These are phyloP conservation scores for Clanis bilineata DNA, from an alignment of 2,888 invertebrate genomes.

Conservation along the genomic window DNA sequence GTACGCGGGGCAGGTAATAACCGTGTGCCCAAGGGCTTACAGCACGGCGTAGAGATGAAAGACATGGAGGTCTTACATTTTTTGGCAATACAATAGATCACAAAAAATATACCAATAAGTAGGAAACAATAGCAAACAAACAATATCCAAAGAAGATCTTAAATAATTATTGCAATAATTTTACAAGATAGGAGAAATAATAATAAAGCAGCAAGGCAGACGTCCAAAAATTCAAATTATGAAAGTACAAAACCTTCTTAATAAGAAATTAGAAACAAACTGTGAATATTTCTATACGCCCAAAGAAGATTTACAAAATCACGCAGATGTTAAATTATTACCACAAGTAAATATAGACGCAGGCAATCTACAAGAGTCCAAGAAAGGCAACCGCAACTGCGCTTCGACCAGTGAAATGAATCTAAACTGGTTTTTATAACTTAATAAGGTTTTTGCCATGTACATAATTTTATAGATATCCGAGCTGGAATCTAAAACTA, in stretches of 20 bases:
- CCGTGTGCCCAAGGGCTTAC: constrained; percentile 71
- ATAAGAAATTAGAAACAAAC: too few relatives aligned
- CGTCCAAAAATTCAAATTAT: not conserved
- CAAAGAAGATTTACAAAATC: not conserved
- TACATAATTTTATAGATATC: constrained; percentile 15
- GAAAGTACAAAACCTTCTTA: not conserved
- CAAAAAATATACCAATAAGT: not conserved
- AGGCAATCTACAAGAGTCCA: not conserved
- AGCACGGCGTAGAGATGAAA: constrained; percentile 35
- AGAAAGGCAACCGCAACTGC: not conserved
- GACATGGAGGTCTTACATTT: constrained; percentile 21
- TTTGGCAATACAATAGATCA: not conserved
- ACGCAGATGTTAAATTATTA: not conserved
- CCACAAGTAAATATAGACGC: constrained; percentile 9
- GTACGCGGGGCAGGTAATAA: constrained; percentile 72
- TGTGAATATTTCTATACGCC: not conserved
- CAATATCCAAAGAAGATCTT: not conserved
- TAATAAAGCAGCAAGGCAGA: not conserved
- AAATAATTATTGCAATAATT: too few relatives aligned
- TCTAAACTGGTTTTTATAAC: constrained; percentile 11
- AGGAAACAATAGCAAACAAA: not conserved
- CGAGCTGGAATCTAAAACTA: constrained; percentile 12
- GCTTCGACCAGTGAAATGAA: constrained; percentile 2
- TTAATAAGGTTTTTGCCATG: constrained; percentile 15
- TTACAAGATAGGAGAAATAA: too few relatives aligned